phyloP scores from a whole-genome alignment of 2,113 vertebrate genomes.

The Malurus alboscapulatus region DNA sequence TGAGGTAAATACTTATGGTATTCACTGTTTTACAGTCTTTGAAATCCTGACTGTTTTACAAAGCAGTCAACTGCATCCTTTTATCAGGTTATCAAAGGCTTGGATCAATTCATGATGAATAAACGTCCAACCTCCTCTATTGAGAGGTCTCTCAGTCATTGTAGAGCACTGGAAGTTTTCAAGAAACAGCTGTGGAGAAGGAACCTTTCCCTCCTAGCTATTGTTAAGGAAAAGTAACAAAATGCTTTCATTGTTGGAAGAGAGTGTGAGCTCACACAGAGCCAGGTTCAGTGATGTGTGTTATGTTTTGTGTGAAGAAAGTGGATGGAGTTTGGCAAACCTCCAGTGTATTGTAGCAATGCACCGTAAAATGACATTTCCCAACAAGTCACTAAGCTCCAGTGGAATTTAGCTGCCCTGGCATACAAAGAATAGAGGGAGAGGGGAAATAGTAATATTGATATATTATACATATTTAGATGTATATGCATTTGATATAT shows the following conservation, averaged over 20 bases:
- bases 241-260: not conserved
- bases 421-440: not conserved
- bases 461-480: not conserved
- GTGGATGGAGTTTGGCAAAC: not conserved
- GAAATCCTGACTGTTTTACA: conserved; percentile 19
- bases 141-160: not conserved
- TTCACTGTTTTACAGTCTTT: not conserved
- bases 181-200: conserved; percentile 25
- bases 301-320: not conserved
- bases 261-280: not conserved
- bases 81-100: conserved; percentile 26
- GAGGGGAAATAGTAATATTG: not conserved
- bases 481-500: not conserved
- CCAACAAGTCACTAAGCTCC: not conserved
- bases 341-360: not conserved
- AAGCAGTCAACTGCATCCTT: conserved; percentile 29
- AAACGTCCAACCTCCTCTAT: not conserved
- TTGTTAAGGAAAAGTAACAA: conserved; percentile 1
- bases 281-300: not conserved
- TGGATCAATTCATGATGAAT: not conserved
- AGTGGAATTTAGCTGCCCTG: not conserved
- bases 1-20: not conserved
- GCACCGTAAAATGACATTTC: conserved; percentile 4
- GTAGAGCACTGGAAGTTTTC: not conserved
- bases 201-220: not conserved